A percentile compares a stretch with the other conserved stretches of the same genome.
These are phyloP conservation scores for Potamarius usumacintae DNA, from an alignment of 2,113 vertebrate genomes.

Conservation along the genomic window DNA sequence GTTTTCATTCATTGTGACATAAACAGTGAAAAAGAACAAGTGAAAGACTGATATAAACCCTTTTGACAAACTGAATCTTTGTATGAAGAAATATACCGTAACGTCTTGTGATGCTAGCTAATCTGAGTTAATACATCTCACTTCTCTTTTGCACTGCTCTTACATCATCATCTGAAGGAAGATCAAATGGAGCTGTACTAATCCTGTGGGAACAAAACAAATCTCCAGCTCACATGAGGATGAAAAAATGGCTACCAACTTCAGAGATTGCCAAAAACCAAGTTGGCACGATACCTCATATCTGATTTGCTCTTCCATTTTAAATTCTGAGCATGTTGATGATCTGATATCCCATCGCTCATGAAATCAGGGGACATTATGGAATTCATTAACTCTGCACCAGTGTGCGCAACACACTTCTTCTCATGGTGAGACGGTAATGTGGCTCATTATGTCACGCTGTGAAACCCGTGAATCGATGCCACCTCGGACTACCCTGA, in stretches of 20 bases:
- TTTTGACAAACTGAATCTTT: not conserved
- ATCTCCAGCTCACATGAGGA: slow-evolving; percentile 21
- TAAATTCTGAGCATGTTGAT: slow-evolving; percentile 4
- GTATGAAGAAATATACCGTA: not conserved
- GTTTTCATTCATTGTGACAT: not conserved
- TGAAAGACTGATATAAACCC: not conserved
- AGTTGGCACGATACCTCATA: not conserved
- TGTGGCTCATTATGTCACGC: slow-evolving; percentile 5
- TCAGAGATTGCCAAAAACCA: not conserved
- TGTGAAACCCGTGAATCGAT: not conserved
- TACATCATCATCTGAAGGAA: slow-evolving; percentile 18
- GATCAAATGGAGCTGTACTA: not conserved
- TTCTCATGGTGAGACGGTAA: slow-evolving; percentile 1
- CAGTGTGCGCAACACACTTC: not conserved
- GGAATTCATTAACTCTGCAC: not conserved
- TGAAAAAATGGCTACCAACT: not conserved
- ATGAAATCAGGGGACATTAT: slow-evolving; percentile 4
- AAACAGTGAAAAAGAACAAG: not conserved
- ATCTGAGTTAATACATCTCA: slow-evolving; percentile 10
- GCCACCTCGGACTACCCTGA: slow-evolving; percentile 2
- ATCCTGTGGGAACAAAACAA: slow-evolving; percentile 28
- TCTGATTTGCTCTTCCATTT: slow-evolving; percentile 5
- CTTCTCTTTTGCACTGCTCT: not conserved
- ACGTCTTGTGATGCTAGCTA: not conserved
- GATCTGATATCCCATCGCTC: slow-evolving; percentile 2